Percentiles rank a stretch among this genome's conserved stretches.
Conservation (phyloP, 2,888 invertebrate species). For the Sylvicola cinctus region DNA sequence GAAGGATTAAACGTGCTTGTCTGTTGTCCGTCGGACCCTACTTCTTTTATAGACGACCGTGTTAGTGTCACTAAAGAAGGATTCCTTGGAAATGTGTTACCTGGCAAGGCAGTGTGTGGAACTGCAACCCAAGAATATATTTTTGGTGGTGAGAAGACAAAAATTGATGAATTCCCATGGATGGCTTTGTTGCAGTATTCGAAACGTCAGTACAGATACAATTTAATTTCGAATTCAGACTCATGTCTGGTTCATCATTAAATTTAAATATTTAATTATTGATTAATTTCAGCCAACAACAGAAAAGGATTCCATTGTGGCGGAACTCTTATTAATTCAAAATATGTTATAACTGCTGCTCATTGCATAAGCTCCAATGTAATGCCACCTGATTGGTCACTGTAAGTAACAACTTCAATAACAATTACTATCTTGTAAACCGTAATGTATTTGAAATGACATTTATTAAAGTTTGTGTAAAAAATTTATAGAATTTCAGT, state of each 20-base stretch:
- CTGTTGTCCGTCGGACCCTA: too few species aligned
- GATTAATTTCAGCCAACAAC: background rate
- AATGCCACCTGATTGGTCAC: background rate
- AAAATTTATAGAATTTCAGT: constrained; percentile 14
- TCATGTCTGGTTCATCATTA: background rate
- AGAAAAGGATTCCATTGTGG: background rate
- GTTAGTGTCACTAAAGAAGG: too few species aligned
- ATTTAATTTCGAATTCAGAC: background rate
- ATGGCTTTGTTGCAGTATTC: constrained; percentile 32
- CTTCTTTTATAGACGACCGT: too few species aligned
- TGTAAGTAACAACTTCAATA: background rate
- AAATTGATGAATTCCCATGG: too few species aligned
- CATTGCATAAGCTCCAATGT: constrained; percentile 33
- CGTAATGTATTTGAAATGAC: background rate
- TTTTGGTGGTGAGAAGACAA: constrained; percentile 22
- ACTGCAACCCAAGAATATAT: constrained; percentile 20
- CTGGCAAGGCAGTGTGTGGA: background rate
- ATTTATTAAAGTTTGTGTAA: background rate
- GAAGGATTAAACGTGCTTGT: too few species aligned
- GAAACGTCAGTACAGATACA: constrained; percentile 31
- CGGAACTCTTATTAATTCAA: background rate
- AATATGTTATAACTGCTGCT: constrained; percentile 4
- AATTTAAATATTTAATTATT: background rate
- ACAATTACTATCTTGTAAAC: too few species aligned
- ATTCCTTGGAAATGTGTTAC: too few species aligned